These are phyloP conservation scores for Orestias chungarensis DNA, from an alignment of 2,797 vertebrate genomes.

Conservation along the genomic window DNA sequence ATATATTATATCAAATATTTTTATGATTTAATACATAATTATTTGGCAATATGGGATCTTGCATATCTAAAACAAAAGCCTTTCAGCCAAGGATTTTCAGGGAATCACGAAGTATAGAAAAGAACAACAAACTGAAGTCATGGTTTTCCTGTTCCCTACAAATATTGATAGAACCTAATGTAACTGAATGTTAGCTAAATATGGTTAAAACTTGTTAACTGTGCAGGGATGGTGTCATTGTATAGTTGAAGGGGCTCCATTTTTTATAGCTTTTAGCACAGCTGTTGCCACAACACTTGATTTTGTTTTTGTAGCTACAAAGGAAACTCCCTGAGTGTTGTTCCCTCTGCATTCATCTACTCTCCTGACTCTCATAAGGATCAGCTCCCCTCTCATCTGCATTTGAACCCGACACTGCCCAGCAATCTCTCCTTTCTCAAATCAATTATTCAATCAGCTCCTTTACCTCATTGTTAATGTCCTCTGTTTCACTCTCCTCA, in stretches of 20 bases:
- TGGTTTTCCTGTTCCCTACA: neutral
- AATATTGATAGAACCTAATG: neutral
- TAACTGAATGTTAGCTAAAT: neutral
- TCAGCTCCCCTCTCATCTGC: slow-evolving; percentile 1
- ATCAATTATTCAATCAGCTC: slow-evolving; percentile 78
- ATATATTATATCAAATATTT: no score
- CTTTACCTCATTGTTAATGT: slow-evolving; percentile 37
- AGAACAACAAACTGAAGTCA: neutral
- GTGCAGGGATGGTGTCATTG: neutral
- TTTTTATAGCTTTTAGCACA: neutral
- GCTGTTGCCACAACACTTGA: neutral
- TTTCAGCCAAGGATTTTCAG: neutral
- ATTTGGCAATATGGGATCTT: neutral
- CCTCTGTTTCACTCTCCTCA: slow-evolving; percentile 4
- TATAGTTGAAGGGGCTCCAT: neutral
- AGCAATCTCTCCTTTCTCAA: slow-evolving; percentile 72
- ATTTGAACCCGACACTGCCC: slow-evolving; percentile 62
- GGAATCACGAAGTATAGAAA: neutral
- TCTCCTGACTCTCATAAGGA: slow-evolving; percentile 23
- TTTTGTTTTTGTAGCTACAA: neutral
- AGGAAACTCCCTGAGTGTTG: slow-evolving; percentile 38
- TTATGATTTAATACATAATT: neutral
- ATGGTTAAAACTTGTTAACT: neutral
- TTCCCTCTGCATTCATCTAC: slow-evolving; percentile 9
- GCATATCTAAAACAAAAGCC: neutral